A percentile compares a stretch with the other conserved stretches of the same genome.
Evolutionary conservation across 2,797 vertebrate species (phyloP).

Genomic region (Malurus leucopterus): DNA sequence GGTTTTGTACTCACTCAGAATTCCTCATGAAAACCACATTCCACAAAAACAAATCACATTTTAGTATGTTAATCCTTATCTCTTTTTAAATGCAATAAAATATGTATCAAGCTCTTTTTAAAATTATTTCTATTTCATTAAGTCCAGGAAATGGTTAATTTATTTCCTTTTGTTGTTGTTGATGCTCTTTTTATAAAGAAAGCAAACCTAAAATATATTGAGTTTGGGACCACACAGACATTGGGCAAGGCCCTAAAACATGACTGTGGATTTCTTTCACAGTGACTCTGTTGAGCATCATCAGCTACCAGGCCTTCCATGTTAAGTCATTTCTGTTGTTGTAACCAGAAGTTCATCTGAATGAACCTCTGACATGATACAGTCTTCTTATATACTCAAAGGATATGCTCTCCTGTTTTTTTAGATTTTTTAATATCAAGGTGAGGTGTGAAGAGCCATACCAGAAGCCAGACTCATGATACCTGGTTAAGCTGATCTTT

Average conservation of each 20-base stretch:
- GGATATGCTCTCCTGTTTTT: background rate
- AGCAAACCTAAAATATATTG: background rate
- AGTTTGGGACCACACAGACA: background rate
- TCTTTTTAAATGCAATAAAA: background rate
- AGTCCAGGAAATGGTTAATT: background rate
- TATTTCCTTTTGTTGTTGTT: background rate
- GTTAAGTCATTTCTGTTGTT: background rate
- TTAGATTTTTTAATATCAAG: background rate
- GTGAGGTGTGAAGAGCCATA: background rate
- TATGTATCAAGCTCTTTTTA: background rate
- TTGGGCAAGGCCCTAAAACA: background rate
- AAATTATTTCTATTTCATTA: background rate
- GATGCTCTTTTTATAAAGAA: background rate
- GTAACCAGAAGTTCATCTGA: background rate
- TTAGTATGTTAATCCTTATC: background rate
- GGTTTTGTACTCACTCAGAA: background rate
- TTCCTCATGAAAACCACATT: background rate
- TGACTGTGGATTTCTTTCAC: background rate
- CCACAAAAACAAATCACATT: background rate
- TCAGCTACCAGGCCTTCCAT: background rate
- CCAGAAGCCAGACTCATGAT: background rate
- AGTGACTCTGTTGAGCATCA: background rate
- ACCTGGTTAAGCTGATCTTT: background rate
- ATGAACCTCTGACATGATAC: background rate
- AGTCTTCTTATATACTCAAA: background rate